Evolutionary conservation across 2,888 invertebrate genomes (phyloP).

Genomic region (Hyalella azteca): DNA sequence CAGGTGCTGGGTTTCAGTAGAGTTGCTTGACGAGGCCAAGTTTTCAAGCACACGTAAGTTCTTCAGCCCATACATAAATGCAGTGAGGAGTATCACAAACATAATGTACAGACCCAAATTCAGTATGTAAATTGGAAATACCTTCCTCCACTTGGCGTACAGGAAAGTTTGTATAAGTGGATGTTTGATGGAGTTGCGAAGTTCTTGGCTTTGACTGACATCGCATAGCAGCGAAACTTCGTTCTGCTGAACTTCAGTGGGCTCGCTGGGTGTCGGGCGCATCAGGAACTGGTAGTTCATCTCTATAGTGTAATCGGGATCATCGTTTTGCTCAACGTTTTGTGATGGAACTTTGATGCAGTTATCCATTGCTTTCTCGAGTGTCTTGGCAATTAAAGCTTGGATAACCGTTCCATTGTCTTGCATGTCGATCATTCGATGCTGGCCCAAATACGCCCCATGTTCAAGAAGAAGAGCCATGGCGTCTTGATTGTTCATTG

Average conservation of each 20-base stretch:
- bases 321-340: conserved; percentile 28
- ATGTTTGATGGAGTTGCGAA: conserved; percentile 48
- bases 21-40: not conserved
- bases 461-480: conserved; percentile 41
- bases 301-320: conserved; percentile 48
- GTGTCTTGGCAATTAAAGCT: conserved; percentile 41
- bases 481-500: conserved; percentile 55
- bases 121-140: conserved; percentile 44
- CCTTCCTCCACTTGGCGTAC: conserved; percentile 57
- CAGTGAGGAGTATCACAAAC: conserved; percentile 52
- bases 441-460: conserved; percentile 52
- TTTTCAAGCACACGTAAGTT: conserved; percentile 45
- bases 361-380: conserved; percentile 51
- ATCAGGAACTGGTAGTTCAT: conserved; percentile 53
- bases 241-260: conserved; percentile 4
- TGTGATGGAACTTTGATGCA: conserved; percentile 43
- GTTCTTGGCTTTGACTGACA: conserved; percentile 43
- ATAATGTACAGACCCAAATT: conserved; percentile 48
- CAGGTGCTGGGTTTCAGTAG: not conserved
- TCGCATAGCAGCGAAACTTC: conserved; percentile 51
- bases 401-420: conserved; percentile 38
- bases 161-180: conserved; percentile 52
- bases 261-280: conserved; percentile 31
- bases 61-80: conserved; percentile 50
- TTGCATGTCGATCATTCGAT: not conserved